Conservation (phyloP, 2,113 vertebrate species). For the Chascanopsetta lugubris region DNA sequence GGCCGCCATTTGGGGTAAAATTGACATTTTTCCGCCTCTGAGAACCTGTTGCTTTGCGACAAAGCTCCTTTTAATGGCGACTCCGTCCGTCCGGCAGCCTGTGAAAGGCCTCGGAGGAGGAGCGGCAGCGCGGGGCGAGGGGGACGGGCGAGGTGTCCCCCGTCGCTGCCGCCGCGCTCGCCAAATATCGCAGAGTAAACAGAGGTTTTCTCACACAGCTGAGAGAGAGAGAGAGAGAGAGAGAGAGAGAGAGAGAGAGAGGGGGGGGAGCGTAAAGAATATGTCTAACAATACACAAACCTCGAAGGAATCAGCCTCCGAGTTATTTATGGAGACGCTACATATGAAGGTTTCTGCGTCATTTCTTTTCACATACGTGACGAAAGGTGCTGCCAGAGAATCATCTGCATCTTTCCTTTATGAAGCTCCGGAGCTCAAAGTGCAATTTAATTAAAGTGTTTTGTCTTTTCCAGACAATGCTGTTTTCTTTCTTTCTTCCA, state of each 20-base stretch:
- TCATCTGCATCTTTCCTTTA: constrained; percentile 13
- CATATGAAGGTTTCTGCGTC: constrained; percentile 53
- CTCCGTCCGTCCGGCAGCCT: constrained; percentile 70
- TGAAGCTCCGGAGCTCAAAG: constrained; percentile 36
- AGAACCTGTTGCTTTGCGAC: constrained; percentile 88
- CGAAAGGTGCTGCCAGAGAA: constrained; percentile 32
- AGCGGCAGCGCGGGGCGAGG: constrained; percentile 59
- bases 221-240: constrained; percentile 61
- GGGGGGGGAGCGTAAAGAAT: no score
- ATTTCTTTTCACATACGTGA: constrained; percentile 55
- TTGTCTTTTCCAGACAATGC: constrained; percentile 61
- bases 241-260: constrained; percentile 8
- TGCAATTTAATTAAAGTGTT: constrained; percentile 64
- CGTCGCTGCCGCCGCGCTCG: constrained; percentile 73
- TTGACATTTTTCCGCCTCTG: constrained; percentile 84
- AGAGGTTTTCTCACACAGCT: constrained; percentile 77
- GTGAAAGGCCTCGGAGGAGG: constrained; percentile 74
- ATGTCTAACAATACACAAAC: neutral
- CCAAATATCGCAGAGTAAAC: constrained; percentile 78
- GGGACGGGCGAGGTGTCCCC: constrained; percentile 67
- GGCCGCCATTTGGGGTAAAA: constrained; percentile 71
- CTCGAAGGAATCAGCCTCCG: constrained; percentile 29
- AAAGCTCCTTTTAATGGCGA: constrained; percentile 84
- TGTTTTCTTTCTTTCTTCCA: constrained; percentile 60
- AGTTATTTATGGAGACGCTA: constrained; percentile 66